Percentiles rank a stretch among this genome's conserved stretches.
Evolutionary conservation across 2,888 invertebrate genomes (phyloP).

Genomic region (Zootermopsis nevadensis): DNA sequence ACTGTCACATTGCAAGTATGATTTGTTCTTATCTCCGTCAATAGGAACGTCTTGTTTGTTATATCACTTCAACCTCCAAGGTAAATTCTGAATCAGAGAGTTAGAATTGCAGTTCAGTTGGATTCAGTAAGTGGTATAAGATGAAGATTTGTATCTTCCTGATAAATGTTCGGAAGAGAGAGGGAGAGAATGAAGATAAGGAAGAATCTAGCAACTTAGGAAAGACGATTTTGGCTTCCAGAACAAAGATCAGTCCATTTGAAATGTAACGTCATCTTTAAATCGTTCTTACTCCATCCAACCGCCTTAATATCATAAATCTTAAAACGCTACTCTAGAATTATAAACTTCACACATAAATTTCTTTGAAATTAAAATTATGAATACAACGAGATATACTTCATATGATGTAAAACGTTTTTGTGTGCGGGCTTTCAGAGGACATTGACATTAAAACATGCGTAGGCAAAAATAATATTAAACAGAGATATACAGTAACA

Average conservation of each 20-base stretch:
- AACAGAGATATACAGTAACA: background rate
- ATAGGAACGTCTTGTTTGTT: background rate
- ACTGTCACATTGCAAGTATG: too few species aligned
- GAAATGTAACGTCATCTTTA: conserved; percentile 13
- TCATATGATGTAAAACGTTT: too few species aligned
- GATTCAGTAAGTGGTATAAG: background rate
- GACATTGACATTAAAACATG: background rate
- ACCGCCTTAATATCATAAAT: background rate
- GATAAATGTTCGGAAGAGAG: conserved; percentile 19
- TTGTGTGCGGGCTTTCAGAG: too few species aligned
- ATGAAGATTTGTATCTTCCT: conserved; percentile 26
- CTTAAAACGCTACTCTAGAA: background rate
- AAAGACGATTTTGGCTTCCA: conserved; percentile 19
- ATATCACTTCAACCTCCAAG: background rate
- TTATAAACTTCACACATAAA: background rate
- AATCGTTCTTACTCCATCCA: background rate
- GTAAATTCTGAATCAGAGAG: background rate
- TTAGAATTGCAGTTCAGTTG: background rate
- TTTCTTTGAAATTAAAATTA: too few species aligned
- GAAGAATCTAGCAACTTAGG: conserved; percentile 14
- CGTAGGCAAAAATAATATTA: background rate
- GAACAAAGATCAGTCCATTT: conserved; percentile 4
- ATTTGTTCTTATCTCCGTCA: background rate
- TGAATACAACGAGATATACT: too few species aligned
- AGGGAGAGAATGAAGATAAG: background rate